These are phyloP conservation scores for Ursus arctos DNA, from an alignment of 2,113 vertebrate genomes.

Conservation along the genomic window DNA sequence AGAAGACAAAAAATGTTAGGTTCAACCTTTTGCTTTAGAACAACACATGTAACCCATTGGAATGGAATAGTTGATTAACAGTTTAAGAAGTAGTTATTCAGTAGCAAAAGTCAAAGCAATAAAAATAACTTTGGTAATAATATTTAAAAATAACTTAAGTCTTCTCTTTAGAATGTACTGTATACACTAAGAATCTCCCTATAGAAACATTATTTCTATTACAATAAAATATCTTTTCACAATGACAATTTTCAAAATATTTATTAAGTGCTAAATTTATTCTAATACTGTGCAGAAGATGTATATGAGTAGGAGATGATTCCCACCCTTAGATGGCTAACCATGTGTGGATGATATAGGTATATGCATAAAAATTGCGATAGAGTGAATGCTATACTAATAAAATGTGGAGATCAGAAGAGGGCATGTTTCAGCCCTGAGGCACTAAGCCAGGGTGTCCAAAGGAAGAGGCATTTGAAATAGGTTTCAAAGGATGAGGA, in stretches of 20 bases:
- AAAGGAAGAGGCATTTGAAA: not conserved
- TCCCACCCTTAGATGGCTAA: not conserved
- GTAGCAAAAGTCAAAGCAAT: not conserved
- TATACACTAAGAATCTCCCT: not conserved
- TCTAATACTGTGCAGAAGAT: not conserved
- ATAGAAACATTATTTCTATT: not conserved
- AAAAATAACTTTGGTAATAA: not conserved
- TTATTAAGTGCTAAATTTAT: not conserved
- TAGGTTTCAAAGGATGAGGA: not conserved
- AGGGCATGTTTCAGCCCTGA: not conserved
- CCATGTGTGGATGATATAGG: not conserved
- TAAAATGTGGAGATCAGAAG: not conserved
- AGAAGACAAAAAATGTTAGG: not conserved
- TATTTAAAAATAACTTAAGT: not conserved
- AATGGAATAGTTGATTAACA: not conserved
- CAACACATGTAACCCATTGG: not conserved
- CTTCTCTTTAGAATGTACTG: not conserved
- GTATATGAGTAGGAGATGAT: not conserved
- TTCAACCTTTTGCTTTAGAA: constrained; percentile 20
- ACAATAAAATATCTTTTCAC: not conserved
- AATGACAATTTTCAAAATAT: not conserved
- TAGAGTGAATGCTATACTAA: not conserved
- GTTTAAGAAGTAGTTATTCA: not conserved
- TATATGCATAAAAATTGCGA: not conserved
- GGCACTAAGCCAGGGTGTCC: not conserved